These are phyloP conservation scores for Drosophila pullipes DNA, from an alignment of 2,888 invertebrate genomes.

Conservation along the genomic window DNA sequence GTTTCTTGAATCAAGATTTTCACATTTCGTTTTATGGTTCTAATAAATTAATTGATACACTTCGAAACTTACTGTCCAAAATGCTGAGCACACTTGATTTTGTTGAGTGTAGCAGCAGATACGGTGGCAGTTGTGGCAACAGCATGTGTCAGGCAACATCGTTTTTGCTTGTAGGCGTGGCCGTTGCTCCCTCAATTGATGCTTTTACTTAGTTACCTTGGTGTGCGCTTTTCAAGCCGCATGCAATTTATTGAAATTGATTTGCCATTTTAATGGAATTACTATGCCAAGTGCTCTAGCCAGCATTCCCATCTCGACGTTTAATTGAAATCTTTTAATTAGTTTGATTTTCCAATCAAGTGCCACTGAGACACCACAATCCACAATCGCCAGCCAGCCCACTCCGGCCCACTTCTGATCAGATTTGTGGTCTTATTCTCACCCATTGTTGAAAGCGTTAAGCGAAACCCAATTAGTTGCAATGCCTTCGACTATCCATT, in stretches of 20 bases:
- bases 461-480: conserved; percentile 80
- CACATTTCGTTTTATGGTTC: background rate
- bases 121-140: conserved; percentile 7
- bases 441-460: conserved; percentile 54
- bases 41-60: background rate
- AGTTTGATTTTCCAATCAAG: conserved; percentile 83
- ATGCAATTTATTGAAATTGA: conserved; percentile 82
- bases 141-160: conserved; percentile 4
- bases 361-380: conserved; percentile 50
- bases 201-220: conserved; percentile 42
- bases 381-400: background rate
- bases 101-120: conserved; percentile 8
- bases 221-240: conserved; percentile 48
- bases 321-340: conserved; percentile 84
- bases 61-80: background rate
- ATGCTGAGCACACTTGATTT: background rate
- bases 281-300: conserved; percentile 53
- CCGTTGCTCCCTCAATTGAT: conserved; percentile 39
- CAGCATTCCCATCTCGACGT: conserved; percentile 64
- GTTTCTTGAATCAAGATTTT: background rate
- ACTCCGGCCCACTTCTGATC: conserved; percentile 2
- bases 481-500: conserved; percentile 59
- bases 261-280: conserved; percentile 80
- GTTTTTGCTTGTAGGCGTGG: conserved; percentile 46
- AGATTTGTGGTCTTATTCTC: conserved; percentile 43